A percentile compares a stretch with the other conserved stretches of the same genome.
These are phyloP conservation scores for Pyralis farinalis DNA, from an alignment of 2,888 invertebrate species.

Conservation along the genomic window DNA sequence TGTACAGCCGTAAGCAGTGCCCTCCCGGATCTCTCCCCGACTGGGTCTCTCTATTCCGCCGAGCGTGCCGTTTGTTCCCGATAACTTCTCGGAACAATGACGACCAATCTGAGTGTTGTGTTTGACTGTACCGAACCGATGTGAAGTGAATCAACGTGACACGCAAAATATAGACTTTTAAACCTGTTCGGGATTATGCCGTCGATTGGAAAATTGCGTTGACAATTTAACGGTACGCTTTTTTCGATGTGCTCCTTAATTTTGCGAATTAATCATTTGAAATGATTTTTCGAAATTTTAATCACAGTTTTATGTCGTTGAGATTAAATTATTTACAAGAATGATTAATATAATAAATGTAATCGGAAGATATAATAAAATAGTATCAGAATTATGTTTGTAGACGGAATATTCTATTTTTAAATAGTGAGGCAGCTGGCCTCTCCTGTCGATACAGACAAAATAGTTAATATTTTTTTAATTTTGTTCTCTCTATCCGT, in stretches of 20 bases:
- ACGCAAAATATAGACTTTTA: conserved; percentile 2
- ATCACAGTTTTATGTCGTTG: too few species aligned
- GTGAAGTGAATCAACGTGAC: conserved; percentile 37
- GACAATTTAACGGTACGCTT: conserved; percentile 2
- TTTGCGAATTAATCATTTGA: background rate
- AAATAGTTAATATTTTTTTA: too few species aligned
- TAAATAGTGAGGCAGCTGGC: too few species aligned
- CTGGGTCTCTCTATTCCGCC: conserved; percentile 6
- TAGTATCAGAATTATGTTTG: too few species aligned
- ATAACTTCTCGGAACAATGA: conserved; percentile 47
- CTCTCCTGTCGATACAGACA: too few species aligned
- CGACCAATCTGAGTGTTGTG: conserved; percentile 36
- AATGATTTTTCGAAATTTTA: too few species aligned
- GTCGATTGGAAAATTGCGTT: background rate
- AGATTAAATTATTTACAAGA: too few species aligned
- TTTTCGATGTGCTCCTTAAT: background rate
- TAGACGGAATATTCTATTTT: too few species aligned
- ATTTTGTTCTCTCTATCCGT: too few species aligned
- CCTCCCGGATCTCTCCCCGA: conserved; percentile 20
- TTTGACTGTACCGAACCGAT: conserved; percentile 38
- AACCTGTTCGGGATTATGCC: conserved; percentile 12
- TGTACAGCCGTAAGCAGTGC: conserved; percentile 16
- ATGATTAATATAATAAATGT: too few species aligned
- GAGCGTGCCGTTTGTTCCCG: conserved; percentile 1
- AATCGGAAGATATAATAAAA: too few species aligned